These are phyloP conservation scores for Cynoglossus semilaevis DNA, from an alignment of 2,113 vertebrate species.

Conservation along the genomic window DNA sequence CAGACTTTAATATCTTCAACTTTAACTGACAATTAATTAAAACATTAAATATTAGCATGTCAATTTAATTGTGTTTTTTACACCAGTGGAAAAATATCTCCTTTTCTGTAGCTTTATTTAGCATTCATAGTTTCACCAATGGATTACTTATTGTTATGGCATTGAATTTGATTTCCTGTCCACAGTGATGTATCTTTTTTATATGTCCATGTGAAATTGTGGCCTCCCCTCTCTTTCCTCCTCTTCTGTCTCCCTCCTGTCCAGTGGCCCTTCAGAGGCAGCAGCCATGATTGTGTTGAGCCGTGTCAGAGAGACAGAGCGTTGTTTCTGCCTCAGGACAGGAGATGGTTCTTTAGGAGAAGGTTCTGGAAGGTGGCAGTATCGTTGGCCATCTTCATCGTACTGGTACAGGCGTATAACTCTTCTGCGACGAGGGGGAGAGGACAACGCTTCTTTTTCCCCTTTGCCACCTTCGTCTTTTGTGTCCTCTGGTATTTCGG, in stretches of 20 bases:
- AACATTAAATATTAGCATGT: no score
- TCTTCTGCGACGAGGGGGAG: conserved; percentile 8
- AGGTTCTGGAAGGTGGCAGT: conserved; percentile 57
- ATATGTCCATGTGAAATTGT: conserved; percentile 54
- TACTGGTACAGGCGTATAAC: conserved; percentile 78
- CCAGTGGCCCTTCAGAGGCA: conserved; percentile 37
- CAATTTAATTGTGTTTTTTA: no score
- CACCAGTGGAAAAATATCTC: no score
- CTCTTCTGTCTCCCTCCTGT: neutral
- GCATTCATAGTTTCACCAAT: no score
- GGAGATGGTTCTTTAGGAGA: neutral
- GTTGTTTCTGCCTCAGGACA: conserved; percentile 46
- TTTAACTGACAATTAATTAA: no score
- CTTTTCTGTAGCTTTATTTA: no score
- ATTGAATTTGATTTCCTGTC: no score
- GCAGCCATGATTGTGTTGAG: conserved; percentile 72
- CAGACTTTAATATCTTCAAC: no score
- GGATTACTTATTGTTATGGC: no score
- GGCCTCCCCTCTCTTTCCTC: neutral
- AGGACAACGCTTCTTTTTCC: neutral
- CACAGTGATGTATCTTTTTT: neutral
- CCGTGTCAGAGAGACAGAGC: conserved; percentile 67
- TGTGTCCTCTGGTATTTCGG: neutral
- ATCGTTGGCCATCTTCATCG: conserved; percentile 72
- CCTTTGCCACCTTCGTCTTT: neutral